Evolutionary conservation across 2,888 invertebrate genomes (phyloP).

Genomic region (Pterostichus madidus): DNA sequence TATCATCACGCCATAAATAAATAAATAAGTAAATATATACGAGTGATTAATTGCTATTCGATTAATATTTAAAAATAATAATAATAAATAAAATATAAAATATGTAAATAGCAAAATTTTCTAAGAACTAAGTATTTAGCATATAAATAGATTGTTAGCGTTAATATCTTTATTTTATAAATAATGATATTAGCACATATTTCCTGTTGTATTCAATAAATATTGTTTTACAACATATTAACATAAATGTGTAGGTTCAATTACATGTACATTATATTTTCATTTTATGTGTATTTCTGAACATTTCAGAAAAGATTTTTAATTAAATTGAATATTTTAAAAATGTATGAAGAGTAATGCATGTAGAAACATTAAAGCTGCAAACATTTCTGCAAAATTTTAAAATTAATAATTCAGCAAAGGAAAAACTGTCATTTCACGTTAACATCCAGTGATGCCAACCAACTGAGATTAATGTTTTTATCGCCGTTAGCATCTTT

Average conservation of each 20-base stretch:
- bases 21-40: too few species aligned
- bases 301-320: not conserved
- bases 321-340: conserved; percentile 3
- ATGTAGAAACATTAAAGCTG: not conserved
- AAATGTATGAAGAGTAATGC: too few species aligned
- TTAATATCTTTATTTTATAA: conserved; percentile 32
- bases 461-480: conserved; percentile 47
- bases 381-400: not conserved
- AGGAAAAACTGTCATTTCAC: conserved; percentile 21
- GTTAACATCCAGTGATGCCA: conserved; percentile 16
- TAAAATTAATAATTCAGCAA: conserved; percentile 39
- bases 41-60: too few species aligned
- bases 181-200: conserved; percentile 14
- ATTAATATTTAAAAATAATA: too few species aligned
- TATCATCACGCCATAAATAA: too few species aligned
- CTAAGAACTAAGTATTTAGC: not conserved
- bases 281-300: not conserved
- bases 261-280: not conserved
- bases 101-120: not conserved
- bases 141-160: conserved; percentile 33
- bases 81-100: not conserved
- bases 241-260: conserved; percentile 29
- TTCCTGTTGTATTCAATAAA: conserved; percentile 5
- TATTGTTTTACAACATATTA: conserved; percentile 10
- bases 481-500: conserved; percentile 62